A percentile compares a stretch with the other conserved stretches of the same genome.
Evolutionary conservation across 2,797 vertebrate genomes (phyloP).

Genomic region (Dermochelys coriacea): DNA sequence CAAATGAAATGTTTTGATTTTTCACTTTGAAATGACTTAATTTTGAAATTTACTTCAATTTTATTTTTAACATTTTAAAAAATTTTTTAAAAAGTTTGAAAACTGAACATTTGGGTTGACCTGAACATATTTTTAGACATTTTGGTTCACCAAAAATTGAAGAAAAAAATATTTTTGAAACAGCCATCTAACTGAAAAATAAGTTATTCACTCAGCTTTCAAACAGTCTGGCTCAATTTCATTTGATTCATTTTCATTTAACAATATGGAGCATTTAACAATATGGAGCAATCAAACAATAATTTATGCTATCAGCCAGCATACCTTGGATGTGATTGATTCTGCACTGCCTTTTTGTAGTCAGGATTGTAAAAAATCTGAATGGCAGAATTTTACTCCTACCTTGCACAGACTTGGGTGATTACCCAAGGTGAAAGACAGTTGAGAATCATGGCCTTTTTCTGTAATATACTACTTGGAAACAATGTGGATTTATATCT

Average conservation of each 20-base stretch:
- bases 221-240: neutral
- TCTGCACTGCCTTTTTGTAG: neutral
- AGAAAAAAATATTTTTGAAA: neutral
- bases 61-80: neutral
- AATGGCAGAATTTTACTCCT: neutral
- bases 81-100: neutral
- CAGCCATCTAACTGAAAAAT: neutral
- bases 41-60: neutral
- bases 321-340: neutral
- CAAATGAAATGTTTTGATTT: neutral
- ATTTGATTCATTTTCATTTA: neutral
- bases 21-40: neutral
- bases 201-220: neutral
- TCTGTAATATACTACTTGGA: neutral
- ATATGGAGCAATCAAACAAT: neutral
- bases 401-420: neutral
- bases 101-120: neutral
- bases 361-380: neutral
- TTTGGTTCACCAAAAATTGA: neutral
- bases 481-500: neutral
- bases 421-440: neutral
- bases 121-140: neutral
- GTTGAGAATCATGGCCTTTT: neutral
- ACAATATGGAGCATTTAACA: neutral
- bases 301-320: neutral